These are phyloP conservation scores for Stictonetta naevosa DNA, from an alignment of 2,113 vertebrate genomes.

Conservation along the genomic window DNA sequence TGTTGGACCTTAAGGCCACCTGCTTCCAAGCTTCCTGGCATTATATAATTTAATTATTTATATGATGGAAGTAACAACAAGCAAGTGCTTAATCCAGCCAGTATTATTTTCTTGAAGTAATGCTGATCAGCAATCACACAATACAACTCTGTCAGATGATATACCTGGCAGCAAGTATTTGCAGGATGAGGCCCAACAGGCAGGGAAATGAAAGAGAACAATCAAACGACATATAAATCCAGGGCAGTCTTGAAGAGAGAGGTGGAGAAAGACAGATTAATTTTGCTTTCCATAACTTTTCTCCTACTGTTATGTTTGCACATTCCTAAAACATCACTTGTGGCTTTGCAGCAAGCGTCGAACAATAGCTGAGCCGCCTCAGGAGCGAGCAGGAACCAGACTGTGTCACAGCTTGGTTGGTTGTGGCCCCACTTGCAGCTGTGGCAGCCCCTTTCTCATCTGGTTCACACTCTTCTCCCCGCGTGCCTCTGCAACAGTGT, in stretches of 20 bases:
- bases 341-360: constrained; percentile 58
- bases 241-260: constrained; percentile 28
- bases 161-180: constrained; percentile 39
- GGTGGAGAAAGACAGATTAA: constrained; percentile 64
- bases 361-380: constrained; percentile 65
- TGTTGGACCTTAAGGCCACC: neutral
- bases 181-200: neutral
- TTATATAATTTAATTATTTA: constrained; percentile 35
- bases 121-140: neutral
- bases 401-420: constrained; percentile 40
- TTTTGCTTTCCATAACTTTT: constrained; percentile 64
- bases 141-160: neutral
- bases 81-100: neutral
- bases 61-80: constrained; percentile 2
- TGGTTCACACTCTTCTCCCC: neutral
- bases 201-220: constrained; percentile 16
- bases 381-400: constrained; percentile 53
- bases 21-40: constrained; percentile 38
- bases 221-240: neutral
- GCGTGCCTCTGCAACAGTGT: accelerated
- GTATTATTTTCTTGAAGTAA: constrained; percentile 38
- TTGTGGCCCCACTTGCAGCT: constrained; percentile 50
- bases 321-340: constrained; percentile 68
- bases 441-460: constrained; percentile 31
- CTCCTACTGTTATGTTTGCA: constrained; percentile 65